These are phyloP conservation scores for Cuniculus paca DNA, from an alignment of 2,797 vertebrate genomes.

Conservation along the genomic window DNA sequence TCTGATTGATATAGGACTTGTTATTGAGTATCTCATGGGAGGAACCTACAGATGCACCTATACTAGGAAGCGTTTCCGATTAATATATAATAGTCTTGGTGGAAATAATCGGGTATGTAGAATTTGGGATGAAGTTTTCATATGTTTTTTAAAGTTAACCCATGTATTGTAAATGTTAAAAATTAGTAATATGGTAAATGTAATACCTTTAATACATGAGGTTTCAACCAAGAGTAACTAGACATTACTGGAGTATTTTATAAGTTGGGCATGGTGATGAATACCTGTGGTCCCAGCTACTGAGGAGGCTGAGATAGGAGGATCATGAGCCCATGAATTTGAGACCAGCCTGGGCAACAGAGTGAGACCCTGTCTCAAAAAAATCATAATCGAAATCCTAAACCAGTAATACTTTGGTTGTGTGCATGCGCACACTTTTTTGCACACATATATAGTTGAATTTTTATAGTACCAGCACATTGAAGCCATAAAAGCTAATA, in stretches of 20 bases:
- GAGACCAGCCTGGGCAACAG: background rate
- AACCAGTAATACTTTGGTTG: background rate
- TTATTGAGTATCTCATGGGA: constrained; percentile 99
- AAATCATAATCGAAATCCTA: constrained; percentile 5
- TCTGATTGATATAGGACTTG: constrained; percentile 97
- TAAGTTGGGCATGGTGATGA: background rate
- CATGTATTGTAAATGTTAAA: constrained; percentile 25
- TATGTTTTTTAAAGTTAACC: background rate
- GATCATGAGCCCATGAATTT: background rate
- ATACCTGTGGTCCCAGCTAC: background rate
- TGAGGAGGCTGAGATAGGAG: background rate
- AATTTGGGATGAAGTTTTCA: background rate
- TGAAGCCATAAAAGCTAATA: constrained; percentile 64
- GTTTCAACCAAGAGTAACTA: constrained; percentile 23
- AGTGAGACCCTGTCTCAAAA: background rate
- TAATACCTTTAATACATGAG: background rate
- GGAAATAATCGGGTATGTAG: constrained; percentile 94
- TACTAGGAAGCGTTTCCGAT: constrained; percentile 97
- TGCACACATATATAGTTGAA: background rate
- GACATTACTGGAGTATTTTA: constrained; percentile 36
- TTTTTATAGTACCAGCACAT: constrained; percentile 51
- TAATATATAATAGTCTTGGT: constrained; percentile 99
- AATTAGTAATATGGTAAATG: background rate
- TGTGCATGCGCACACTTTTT: background rate
- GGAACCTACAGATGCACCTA: constrained; percentile 99